Conservation (phyloP, 2,797 vertebrate genomes). For the Chanos chanos region DNA sequence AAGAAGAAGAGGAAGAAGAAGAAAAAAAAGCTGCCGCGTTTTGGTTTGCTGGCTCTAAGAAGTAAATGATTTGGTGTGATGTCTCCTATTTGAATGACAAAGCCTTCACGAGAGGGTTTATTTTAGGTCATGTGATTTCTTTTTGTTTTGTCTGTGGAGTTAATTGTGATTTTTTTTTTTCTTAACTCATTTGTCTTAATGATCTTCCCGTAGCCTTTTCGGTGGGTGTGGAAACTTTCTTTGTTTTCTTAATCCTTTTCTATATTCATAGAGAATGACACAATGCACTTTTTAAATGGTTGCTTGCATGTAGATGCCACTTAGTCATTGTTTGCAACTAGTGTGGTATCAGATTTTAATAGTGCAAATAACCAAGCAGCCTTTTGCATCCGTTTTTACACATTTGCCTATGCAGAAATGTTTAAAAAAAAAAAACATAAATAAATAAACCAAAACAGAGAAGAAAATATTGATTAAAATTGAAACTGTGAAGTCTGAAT, state of each 20-base stretch:
- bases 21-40: too few species aligned
- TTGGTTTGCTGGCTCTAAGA: too few species aligned
- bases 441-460: slow-evolving; percentile 9
- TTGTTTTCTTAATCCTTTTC: neutral
- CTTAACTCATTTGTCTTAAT: too few species aligned
- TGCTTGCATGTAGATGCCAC: neutral
- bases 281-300: slow-evolving; percentile 25
- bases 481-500: slow-evolving; percentile 45
- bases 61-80: too few species aligned
- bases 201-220: neutral
- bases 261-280: slow-evolving; percentile 3
- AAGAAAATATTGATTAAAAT: neutral
- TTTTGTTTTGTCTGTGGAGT: too few species aligned
- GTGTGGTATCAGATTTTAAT: too few species aligned
- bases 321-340: slow-evolving; percentile 10
- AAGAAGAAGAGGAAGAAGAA: too few species aligned
- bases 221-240: too few species aligned
- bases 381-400: neutral
- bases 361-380: neutral
- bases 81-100: too few species aligned
- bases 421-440: neutral
- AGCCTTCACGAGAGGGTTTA: too few species aligned
- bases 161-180: too few species aligned
- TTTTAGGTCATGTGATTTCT: too few species aligned
- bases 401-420: slow-evolving; percentile 3